Base-by-base conservation (phyloP, 64 coral and sea anemone species). In the Cladopsammia gracilis region DNA sequence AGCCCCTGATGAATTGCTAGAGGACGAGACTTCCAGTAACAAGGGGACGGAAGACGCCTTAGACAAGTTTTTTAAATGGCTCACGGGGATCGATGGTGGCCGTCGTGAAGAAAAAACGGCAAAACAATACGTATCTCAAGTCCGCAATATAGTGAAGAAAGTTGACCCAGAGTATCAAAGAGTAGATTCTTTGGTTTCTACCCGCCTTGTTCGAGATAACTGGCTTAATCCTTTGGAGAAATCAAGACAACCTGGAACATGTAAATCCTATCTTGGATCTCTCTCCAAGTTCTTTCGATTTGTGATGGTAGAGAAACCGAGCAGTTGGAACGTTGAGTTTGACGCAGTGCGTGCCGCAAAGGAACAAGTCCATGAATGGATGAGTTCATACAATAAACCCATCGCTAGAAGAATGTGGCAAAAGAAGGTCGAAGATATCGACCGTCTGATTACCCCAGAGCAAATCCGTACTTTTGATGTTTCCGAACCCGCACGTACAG, bases 231-330 rank as follows among this genome's bases (percentile, higher is more conserved):
- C n/a, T n/a, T n/a, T n/a, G n/a, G n/a, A n/a, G n/a, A n/a, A n/a
- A n/a, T n/a, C n/a, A n/a, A n/a, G n/a, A n/a, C n/a, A n/a, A n/a
- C n/a, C 7, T 76, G 14, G 19, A 57, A 59, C 0, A 15, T 59
- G 58, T 15, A 59, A 59, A 59, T 3, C 58, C 58, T 59, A 59
- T 59, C 57, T 59, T 64, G 75, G 73, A 47, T 78, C 52, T 56
- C 73, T 90, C 15, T 76, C 24, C 6, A 34, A 75, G 62, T 69
- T 81, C 79, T 20, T 81, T 11, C 78, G 58, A 64, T 92, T 92
- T 61, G 20, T 77, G 18, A 67, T 25, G 62, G 77, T 83, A 46
- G 89, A 82, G 10, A 47, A 79, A 53, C 77, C 64, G n/a, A 67
- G 44, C 48, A 26, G 66, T 12, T 10, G 62, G 67, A 70, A 24